Percentiles rank a stretch among this genome's conserved stretches.
Evolutionary conservation across 2,888 invertebrate species (phyloP).

Genomic region (Drosophila leonis): DNA sequence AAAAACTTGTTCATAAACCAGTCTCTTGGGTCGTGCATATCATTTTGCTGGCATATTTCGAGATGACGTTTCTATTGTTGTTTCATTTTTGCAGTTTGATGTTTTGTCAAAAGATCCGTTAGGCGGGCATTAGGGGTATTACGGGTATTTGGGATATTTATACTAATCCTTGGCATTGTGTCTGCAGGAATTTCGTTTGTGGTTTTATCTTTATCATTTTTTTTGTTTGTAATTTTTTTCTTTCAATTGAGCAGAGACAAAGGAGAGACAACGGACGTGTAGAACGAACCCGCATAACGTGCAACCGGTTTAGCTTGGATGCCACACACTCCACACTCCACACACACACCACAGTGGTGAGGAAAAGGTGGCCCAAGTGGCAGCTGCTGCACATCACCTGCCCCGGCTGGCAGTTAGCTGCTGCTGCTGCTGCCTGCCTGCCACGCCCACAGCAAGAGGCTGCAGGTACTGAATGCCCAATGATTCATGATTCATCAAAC

Average conservation of each 20-base stretch:
- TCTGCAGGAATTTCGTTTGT: conserved; percentile 36
- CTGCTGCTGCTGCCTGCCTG: neutral
- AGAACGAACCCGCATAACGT: conserved; percentile 42
- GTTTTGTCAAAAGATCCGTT: conserved; percentile 14
- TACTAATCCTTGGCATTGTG: conserved; percentile 20
- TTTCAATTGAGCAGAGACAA: conserved; percentile 16
- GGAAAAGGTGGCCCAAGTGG: conserved; percentile 29
- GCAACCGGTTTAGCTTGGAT: conserved; percentile 37
- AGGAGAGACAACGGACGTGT: conserved; percentile 16
- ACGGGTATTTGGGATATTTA: conserved; percentile 18
- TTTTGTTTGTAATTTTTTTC: conserved; percentile 11
- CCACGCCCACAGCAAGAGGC: conserved; percentile 39
- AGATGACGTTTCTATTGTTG: conserved; percentile 26
- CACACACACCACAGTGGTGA: conserved; percentile 5
- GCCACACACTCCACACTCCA: conserved; percentile 20
- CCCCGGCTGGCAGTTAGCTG: conserved; percentile 37
- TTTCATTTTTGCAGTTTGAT: neutral
- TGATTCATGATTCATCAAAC: conserved; percentile 69
- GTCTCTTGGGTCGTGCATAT: conserved; percentile 28
- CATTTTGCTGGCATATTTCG: conserved; percentile 12
- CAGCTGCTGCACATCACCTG: conserved; percentile 54
- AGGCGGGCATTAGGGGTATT: conserved; percentile 7
- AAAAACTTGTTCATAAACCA: conserved; percentile 41
- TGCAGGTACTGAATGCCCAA: conserved; percentile 59
- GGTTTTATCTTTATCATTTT: neutral